Base-by-base conservation (phyloP, 2,113 vertebrate genomes). In the Naja naja region DNA sequence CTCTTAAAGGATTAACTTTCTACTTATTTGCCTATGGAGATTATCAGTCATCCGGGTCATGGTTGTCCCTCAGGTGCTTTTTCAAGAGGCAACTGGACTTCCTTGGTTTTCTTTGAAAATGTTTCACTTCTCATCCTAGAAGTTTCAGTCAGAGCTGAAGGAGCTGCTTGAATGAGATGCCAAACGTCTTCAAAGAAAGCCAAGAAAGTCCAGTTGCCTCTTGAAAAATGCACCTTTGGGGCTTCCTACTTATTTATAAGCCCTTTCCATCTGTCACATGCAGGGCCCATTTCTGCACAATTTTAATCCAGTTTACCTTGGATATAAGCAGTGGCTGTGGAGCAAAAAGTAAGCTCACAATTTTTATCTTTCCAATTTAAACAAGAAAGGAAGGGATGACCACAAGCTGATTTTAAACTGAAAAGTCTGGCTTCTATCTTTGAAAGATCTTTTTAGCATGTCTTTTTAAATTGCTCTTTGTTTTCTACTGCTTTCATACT, bases 221-320 rank as follows among this genome's bases (percentile, higher is more conserved):
- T 56, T 23, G 55, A 56, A 56, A 56, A 53, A 56, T 8, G 22
- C 22, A 56, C 22, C 22, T 56, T 56, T 23, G 55, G 22, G 55
- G 18, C 89, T 92, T 85, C 89, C 45, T 86, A 69, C 43, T 0
- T 0, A 69, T 69, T 85, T 47, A 0, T 0, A 25, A 23, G 87
- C 89, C 85, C 6, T 95, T 93, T 60, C 85, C 58, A 8, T 1
- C 47, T 25, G 55, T 93, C 93, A 88, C 49, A 58, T 85, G 93
- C 87, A 91, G 91, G 74, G 94, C 55, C 94, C 94, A 85, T 49
- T 94, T 95, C 93, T 93, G n/a, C 25, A 92, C 93, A 81, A 53
- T 74, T 95, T 95, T 97, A 55, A 91, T 88, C 87, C 93, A 91
- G 85, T 92, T 95, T 27, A 0, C 45, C 95, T 95, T 89, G 92